Evolutionary conservation across 2,113 vertebrate genomes (phyloP).

Genomic region (Lampris megalopsis): DNA sequence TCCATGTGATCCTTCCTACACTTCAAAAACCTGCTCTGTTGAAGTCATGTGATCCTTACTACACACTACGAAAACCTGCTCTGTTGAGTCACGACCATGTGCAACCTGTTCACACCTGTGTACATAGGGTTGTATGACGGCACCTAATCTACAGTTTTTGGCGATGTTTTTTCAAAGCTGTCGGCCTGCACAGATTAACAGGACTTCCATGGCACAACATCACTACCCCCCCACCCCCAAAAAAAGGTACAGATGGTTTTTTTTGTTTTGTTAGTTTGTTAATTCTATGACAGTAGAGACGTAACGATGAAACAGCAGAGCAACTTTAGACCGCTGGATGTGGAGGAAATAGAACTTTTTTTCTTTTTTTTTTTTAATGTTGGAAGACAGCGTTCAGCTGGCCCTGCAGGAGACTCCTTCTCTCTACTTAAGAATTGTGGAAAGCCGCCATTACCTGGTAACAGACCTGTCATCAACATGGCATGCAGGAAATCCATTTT

Average conservation of each 20-base stretch:
- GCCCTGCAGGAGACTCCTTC: slow-evolving; percentile 19
- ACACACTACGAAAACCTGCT: slow-evolving; percentile 40
- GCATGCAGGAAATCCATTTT: slow-evolving; percentile 7
- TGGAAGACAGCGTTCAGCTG: slow-evolving; percentile 10
- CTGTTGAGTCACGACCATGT: slow-evolving; percentile 49
- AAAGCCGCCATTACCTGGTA: slow-evolving; percentile 51
- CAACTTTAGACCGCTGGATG: not conserved
- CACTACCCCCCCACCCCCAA: slow-evolving; percentile 4
- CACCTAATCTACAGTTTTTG: slow-evolving; percentile 29
- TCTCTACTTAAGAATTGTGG: slow-evolving; percentile 10
- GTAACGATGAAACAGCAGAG: not conserved
- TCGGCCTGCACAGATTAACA: slow-evolving; percentile 21
- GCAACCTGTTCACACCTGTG: slow-evolving; percentile 13
- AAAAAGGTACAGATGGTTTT: slow-evolving; percentile 45
- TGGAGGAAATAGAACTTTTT: slow-evolving; percentile 22
- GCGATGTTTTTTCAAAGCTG: slow-evolving; percentile 28
- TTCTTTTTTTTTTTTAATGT: slow-evolving; percentile 11
- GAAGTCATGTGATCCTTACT: not conserved
- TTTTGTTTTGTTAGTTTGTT: too few species aligned
- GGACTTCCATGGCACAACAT: slow-evolving; percentile 32
- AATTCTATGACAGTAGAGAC: not conserved
- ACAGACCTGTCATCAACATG: slow-evolving; percentile 10
- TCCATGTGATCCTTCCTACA: slow-evolving; percentile 48
- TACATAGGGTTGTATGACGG: slow-evolving; percentile 6
- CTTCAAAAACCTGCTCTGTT: slow-evolving; percentile 38